Conservation (phyloP, 1,140 invertebrate genomes). For the Cotesia chilonis region DNA sequence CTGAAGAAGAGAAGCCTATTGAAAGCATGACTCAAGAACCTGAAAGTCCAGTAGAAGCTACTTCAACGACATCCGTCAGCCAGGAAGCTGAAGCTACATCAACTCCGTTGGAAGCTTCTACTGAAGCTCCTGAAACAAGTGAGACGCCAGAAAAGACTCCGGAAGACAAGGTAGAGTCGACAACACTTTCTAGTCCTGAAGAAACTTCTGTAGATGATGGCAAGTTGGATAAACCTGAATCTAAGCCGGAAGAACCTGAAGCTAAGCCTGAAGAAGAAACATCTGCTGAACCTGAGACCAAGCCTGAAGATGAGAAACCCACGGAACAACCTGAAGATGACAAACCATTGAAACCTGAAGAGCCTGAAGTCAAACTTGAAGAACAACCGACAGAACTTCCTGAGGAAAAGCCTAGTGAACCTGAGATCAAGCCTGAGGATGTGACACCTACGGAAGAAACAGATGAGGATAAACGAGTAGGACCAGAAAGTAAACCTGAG, state of each 20-base stretch:
- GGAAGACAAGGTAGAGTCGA: too few species aligned
- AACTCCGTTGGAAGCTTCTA: background rate
- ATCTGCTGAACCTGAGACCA: background rate
- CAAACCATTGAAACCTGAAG: background rate
- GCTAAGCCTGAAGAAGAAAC: slow-evolving; percentile 16
- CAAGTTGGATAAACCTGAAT: slow-evolving; percentile 35
- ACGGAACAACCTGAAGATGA: slow-evolving; percentile 29
- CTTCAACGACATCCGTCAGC: slow-evolving; percentile 43
- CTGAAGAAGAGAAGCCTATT: background rate
- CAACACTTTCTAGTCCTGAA: too few species aligned
- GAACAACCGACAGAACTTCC: background rate
- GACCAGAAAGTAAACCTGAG: slow-evolving; percentile 13
- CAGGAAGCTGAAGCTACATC: too few species aligned
- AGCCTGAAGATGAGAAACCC: slow-evolving; percentile 22
- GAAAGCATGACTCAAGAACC: slow-evolving; percentile 29
- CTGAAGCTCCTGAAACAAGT: slow-evolving; percentile 20
- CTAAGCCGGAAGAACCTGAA: slow-evolving; percentile 6
- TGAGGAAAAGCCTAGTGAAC: slow-evolving; percentile 27
- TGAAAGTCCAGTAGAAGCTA: slow-evolving; percentile 45
- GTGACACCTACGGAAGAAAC: background rate
- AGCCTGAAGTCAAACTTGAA: slow-evolving; percentile 13
- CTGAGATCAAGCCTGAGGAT: slow-evolving; percentile 34
- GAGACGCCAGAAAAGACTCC: background rate
- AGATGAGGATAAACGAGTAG: slow-evolving; percentile 29
- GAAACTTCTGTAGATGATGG: too few species aligned